Evolutionary conservation across 2,888 invertebrate genomes (phyloP), one percentile per base, ranked within the genome.

Genomic region (Drosophila algonquin): DNA sequence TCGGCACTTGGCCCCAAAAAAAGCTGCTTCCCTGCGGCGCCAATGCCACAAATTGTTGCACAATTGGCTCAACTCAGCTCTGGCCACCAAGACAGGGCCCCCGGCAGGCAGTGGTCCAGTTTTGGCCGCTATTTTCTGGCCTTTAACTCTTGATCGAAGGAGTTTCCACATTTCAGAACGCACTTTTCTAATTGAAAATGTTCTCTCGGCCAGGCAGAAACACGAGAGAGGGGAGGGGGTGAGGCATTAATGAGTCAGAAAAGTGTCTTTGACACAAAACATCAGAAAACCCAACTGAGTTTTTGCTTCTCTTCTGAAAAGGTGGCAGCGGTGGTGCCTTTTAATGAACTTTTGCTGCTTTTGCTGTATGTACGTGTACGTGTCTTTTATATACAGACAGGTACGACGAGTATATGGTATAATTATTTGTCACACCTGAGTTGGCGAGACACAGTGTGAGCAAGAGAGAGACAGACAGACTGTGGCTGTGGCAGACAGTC

Each of bases 341-440:
- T 81, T 87, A 89, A 90, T 89, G 81, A 89, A 81, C 80, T 89
- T 84, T 81, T 80, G 79, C 89, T 68, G 73, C 24, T 24, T 5
- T 3, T 21, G 21, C 21, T 21, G 51, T 64, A 70, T 44, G 40
- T 55, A 16, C 24, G 30, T 8, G 44, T 30, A 12, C 21, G 21
- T 50, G 21, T 50, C 16, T 48, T 16, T 21, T 48, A 30, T 72
- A 62, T 65, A 86, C 65, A 57, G 81, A 73, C 72, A 86, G 86
- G 67, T 89, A 89, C 82, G 5, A 14, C 82, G 5, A 14, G 35
- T 40, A 40, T 40, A 40, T 40, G 40, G 87, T 80, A 80, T 90
- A 89, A 89, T 89, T 90, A 90, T 89, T 89, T 90, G 91, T 91
- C 91, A 91, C 91, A 91, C 91, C 89, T 91, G 90, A 91, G 91